phyloP scores from a whole-genome alignment of 2,113 vertebrate species.

The Pelecanoides urinatrix region DNA sequence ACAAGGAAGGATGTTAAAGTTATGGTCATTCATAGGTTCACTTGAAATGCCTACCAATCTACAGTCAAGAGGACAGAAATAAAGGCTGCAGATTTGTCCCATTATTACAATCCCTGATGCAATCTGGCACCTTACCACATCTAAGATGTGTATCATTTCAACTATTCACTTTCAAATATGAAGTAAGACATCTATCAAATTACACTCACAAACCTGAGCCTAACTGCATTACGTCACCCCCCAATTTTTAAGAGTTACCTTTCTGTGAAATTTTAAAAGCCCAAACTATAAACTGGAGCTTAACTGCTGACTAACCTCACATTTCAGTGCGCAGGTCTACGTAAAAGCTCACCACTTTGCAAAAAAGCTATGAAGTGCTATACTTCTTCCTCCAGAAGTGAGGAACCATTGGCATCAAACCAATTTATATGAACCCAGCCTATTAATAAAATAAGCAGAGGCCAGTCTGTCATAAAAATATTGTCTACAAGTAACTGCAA shows the following conservation, averaged over 20 bases:
- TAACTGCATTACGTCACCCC: neutral
- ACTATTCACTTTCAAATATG: neutral
- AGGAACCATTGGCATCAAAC: neutral
- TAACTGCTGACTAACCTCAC: neutral
- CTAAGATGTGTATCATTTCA: accelerated
- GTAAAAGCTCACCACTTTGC: neutral
- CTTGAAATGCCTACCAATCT: neutral
- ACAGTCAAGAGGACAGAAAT: neutral
- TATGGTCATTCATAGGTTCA: neutral
- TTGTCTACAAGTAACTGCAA: neutral
- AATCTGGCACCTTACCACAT: neutral
- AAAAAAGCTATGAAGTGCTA: neutral
- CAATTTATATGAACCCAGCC: neutral
- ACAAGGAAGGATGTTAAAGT: neutral
- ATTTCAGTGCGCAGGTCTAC: neutral
- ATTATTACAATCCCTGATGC: neutral
- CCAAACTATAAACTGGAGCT: neutral
- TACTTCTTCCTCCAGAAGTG: neutral
- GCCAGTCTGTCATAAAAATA: neutral
- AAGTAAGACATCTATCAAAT: neutral
- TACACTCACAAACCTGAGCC: neutral
- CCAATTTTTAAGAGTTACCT: neutral
- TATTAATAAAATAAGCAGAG: neutral
- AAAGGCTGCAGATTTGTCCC: neutral
- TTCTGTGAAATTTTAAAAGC: neutral